Evolutionary conservation across 2,113 vertebrate genomes (phyloP), one percentile per base, ranked within the genome.

Genomic region (Felis catus): DNA sequence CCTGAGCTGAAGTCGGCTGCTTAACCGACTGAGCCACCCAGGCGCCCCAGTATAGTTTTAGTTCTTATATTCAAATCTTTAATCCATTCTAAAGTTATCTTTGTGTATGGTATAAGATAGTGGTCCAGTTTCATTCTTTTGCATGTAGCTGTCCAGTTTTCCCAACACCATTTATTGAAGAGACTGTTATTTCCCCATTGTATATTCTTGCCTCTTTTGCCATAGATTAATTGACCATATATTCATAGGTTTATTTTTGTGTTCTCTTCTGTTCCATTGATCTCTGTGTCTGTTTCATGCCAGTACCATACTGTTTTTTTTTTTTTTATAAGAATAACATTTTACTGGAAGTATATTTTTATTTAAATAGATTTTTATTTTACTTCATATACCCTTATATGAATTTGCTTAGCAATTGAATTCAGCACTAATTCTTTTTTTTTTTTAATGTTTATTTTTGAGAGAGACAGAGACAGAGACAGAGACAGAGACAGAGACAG

Each of bases 361-460:
- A 83, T 92, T 96, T 55, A 74, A 78, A 87, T 92, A 12, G 48
- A 83, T 70, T 95, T 83, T 95, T 83, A 45, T 78, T 89, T 94
- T 95, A 68, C 27, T 36, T 87, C 48, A 68, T 65, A n/a, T 91
- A 8, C 19, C 10, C 41, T 93, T 39, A 2, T 41, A 9, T 79
- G n/a, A 61, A 53, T 92, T 82, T 96, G 15, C 19, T 65, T 86
- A 84, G 66, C 19, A n/a, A 18, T 25, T 53, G 16, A 93, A 88
- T 96, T 89, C 7, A 39, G 58, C 33, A 45, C 85, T 61, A 78
- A 4, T 73, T 80, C 31, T 55, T 51, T 51, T 51, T 13, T 51
- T 51, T 19, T 55, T 18, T 55, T 55, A 55, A 19, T 55, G 53
- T 19, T 55, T 55, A 55, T 18, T 55, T 58, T 58, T 58, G 55